Evolutionary conservation across 2,797 vertebrate species (phyloP), one percentile per base, ranked within the genome.

Genomic region (Platyrinchus mystaceus): DNA sequence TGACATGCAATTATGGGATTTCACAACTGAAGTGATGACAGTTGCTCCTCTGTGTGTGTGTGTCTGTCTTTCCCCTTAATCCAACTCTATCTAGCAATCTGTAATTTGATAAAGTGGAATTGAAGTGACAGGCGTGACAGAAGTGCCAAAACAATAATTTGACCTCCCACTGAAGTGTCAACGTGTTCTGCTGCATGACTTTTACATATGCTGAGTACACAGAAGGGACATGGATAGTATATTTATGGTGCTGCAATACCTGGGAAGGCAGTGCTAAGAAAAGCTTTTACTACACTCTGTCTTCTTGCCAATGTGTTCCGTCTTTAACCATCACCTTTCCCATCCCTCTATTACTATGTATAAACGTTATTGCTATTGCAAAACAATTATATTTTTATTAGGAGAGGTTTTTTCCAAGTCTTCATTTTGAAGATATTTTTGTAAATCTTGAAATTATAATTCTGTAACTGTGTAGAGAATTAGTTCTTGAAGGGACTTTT

Each of bases 81-180:
- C 94, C 68, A 85, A 85, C 94, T 68, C 89, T 91, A 56, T 95
- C 94, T 75, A 95, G 94, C 96, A 96, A 92, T 95, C 96, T 84
- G 94, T 97, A 96, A 97, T 97, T 97, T 96, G 96, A 97, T 96
- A 96, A 96, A 97, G 95, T 96, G 83, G 87, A 96, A 95, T 94
- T 90, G 96, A 97, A 96, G 93, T 97, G 97, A 97, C 94, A 95
- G 84, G 83, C 75, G 10, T 96, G 95, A 97, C 93, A 96, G 95
- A 95, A 93, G 94, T 97, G 96, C 93, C 96, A 97, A 95, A 96
- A 96, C 92, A 95, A 91, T 97, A 91, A 97, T 87, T 81, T 96
- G 89, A 89, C 94, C 96, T 96, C 90, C 91, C 66, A 91, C 90
- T 90, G 95, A 97, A 94, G 86, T 91, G 84, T 93, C 91, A 69